Base-by-base conservation (phyloP, 2,113 vertebrate genomes). In the Hippolais icterina region DNA sequence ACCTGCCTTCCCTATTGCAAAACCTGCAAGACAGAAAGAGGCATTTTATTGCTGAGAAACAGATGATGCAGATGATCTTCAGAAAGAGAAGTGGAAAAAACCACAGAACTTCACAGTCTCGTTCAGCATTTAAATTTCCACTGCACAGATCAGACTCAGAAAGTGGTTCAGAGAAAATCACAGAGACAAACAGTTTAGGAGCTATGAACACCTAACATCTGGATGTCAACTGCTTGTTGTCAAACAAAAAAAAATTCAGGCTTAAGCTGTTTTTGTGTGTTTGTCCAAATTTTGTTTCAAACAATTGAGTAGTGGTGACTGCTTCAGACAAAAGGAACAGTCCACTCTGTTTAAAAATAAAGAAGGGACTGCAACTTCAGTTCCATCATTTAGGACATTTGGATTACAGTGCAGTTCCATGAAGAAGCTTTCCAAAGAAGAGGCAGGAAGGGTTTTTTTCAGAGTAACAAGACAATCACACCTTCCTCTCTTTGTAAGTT, bases 1-100 rank as follows among this genome's bases (percentile, higher is more conserved):
- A 70, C 97, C 54, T 69, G 99, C 99, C 94, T 99, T 99, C 54
- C 99, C 99, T 93, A 99, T 1, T 6, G 99, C 99, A 96, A 99
- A 99, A 61, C 99, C 99, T 99, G 96, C 49, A 72, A 77, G 83
- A 81, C 20, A 93, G n/a, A 64, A 50, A 81, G 21, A 78, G 42
- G 13, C 4, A 57, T 42, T 78, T 83, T 53, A 72, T 57, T 85
- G 81, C 24, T 68, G 46, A 61, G 42, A 53, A 71, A 78, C 3
- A 74, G 7, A 59, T 4, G 31, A 92, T 22, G 25, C 5, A 93
- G 23, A 12, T 37, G 44, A 54, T 23, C 33, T 37, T 59, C 79
- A 63, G 24, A 46, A 83, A 83, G 60, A 28, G 72, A 77, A 57
- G 1, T 3, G 20, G 8, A 12, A 69, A 75, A 76, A n/a, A 8